Percentiles rank a stretch among this genome's conserved stretches.
phyloP scores from a whole-genome alignment of 1,140 invertebrate genomes.

The Polypedilum pembai region DNA sequence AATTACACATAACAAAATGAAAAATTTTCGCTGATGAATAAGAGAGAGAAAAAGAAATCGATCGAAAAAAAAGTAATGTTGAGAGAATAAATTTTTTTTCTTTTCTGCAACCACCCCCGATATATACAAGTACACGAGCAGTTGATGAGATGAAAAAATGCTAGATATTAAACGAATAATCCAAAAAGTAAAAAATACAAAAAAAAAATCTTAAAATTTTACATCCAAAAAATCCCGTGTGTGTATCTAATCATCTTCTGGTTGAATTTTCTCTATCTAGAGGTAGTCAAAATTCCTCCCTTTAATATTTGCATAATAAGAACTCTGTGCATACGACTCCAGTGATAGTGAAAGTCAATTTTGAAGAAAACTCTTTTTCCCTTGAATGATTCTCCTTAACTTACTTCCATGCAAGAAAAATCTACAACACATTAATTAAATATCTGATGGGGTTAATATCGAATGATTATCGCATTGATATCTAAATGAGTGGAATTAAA shows the following conservation, averaged over 20 bases:
- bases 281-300: constrained; percentile 1
- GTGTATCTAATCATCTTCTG: background rate
- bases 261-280: background rate
- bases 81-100: constrained; percentile 9
- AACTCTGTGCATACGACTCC: background rate
- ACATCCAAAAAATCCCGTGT: background rate
- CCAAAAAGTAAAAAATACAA: background rate
- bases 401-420: no score
- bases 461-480: no score
- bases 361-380: background rate
- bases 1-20: background rate
- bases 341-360: constrained; percentile 21
- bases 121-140: background rate
- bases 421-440: no score
- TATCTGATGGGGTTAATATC: no score
- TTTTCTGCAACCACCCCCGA: background rate
- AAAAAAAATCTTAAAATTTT: background rate
- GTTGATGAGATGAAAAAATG: background rate
- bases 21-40: background rate
- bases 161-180: constrained; percentile 12
- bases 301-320: background rate
- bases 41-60: background rate
- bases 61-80: background rate
- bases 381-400: no score
- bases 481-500: no score